phyloP scores from a whole-genome alignment of 2,888 invertebrate species.

The Prosopocoilus inquinatus region DNA sequence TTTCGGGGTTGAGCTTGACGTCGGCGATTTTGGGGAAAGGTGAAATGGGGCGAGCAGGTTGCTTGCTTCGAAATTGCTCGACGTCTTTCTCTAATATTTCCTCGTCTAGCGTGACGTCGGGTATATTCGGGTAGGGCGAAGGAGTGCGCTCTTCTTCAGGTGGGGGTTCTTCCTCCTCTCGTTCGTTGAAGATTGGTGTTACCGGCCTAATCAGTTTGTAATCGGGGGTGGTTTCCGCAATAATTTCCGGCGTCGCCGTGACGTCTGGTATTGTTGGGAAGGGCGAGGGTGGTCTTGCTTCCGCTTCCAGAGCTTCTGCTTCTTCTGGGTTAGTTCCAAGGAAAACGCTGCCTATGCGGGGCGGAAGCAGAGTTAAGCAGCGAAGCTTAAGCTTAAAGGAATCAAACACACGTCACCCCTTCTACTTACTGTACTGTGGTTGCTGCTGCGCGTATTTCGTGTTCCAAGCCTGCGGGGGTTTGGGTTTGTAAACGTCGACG shows the following conservation, averaged over 20 bases:
- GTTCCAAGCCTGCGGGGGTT: slow-evolving; percentile 54
- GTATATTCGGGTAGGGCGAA: slow-evolving; percentile 39
- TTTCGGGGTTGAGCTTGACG: slow-evolving; percentile 41
- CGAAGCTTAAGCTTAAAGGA: not conserved
- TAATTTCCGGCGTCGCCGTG: slow-evolving; percentile 33
- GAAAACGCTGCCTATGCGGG: slow-evolving; percentile 11
- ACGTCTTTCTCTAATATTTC: slow-evolving; percentile 33
- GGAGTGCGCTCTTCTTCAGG: slow-evolving; percentile 22
- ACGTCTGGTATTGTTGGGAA: slow-evolving; percentile 44
- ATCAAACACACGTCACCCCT: not conserved
- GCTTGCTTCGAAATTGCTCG: slow-evolving; percentile 26
- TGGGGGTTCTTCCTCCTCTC: slow-evolving; percentile 18
- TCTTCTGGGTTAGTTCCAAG: not conserved
- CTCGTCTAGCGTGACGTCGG: slow-evolving; percentile 30
- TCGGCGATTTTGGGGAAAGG: slow-evolving; percentile 45
- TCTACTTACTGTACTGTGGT: slow-evolving; percentile 45
- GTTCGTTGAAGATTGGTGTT: slow-evolving; percentile 14
- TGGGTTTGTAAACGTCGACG: slow-evolving; percentile 53
- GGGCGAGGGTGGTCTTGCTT: slow-evolving; percentile 34
- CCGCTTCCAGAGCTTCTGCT: not conserved
- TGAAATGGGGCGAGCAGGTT: slow-evolving; percentile 27
- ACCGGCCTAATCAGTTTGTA: slow-evolving; percentile 18
- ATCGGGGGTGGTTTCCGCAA: slow-evolving; percentile 7
- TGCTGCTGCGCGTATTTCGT: slow-evolving; percentile 36
- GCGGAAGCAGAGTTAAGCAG: too few species aligned